Conservation (phyloP, 1,140 invertebrate genomes). For the Holcopasites calliopsidis region DNA sequence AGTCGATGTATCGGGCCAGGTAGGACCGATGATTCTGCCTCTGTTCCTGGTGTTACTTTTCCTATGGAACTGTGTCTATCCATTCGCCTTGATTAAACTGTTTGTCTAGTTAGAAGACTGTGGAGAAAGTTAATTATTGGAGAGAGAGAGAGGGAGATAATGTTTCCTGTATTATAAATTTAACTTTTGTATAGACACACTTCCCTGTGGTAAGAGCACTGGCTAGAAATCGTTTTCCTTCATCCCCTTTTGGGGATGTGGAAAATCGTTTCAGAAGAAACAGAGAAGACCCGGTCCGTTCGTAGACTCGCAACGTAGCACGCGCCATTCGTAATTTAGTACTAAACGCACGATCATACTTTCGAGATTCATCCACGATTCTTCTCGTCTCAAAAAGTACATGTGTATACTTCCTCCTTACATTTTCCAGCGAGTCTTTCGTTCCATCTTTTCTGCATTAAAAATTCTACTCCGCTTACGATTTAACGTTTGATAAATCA, state of each 20-base stretch:
- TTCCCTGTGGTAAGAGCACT: neutral
- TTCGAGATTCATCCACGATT: neutral
- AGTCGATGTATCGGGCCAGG: conserved; percentile 82
- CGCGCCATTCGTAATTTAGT: conserved; percentile 64
- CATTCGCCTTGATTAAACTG: no score
- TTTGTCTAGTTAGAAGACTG: no score
- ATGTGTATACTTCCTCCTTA: no score
- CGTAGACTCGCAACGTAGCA: conserved; percentile 79
- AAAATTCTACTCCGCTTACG: no score
- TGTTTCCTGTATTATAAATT: no score
- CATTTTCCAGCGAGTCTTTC: no score
- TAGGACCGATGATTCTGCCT: conserved; percentile 41
- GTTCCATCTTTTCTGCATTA: no score
- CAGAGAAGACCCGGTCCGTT: conserved; percentile 47
- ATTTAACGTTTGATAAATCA: no score
- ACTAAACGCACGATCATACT: conserved; percentile 63
- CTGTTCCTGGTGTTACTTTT: neutral
- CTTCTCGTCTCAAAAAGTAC: conserved; percentile 34
- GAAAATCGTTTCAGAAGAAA: neutral
- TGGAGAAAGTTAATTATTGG: no score
- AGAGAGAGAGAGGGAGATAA: no score
- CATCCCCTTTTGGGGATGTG: neutral
- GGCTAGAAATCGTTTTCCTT: neutral
- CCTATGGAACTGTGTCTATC: neutral
- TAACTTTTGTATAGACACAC: no score